Conservation (phyloP, 2,113 vertebrate species). For the Hymenochirus boettgeri region DNA sequence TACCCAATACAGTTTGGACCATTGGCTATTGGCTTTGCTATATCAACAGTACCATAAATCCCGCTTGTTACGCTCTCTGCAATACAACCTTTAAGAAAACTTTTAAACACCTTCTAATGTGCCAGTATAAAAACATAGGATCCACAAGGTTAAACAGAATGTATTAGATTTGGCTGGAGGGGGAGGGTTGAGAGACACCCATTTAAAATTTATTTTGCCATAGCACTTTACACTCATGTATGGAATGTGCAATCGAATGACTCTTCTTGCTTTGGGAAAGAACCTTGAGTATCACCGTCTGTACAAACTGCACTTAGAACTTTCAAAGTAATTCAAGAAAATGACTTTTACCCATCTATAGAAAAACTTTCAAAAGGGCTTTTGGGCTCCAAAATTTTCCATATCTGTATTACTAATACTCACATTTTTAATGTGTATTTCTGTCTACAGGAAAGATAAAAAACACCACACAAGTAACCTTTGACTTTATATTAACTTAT, state of each 20-base stretch:
- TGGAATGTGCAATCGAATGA: constrained; percentile 51
- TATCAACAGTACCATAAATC: constrained; percentile 98
- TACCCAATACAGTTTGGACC: constrained; percentile 93
- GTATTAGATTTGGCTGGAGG: no score
- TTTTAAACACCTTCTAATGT: constrained; percentile 96
- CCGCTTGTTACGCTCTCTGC: constrained; percentile 94
- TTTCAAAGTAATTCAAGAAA: neutral
- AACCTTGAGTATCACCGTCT: no score
- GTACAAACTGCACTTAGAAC: constrained; percentile 38
- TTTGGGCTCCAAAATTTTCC: constrained; percentile 16
- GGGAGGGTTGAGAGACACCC: constrained; percentile 35
- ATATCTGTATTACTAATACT: constrained; percentile 23
- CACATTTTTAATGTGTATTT: constrained; percentile 18
- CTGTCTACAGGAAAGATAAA: neutral
- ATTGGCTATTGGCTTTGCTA: constrained; percentile 98
- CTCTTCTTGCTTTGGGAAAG: constrained; percentile 40
- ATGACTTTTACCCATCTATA: constrained; percentile 2
- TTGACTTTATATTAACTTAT: no score
- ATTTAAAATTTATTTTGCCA: constrained; percentile 47
- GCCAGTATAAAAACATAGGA: constrained; percentile 93
- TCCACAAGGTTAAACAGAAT: constrained; percentile 79
- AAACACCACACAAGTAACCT: no score
- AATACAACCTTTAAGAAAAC: constrained; percentile 98
- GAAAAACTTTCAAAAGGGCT: constrained; percentile 24
- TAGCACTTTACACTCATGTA: constrained; percentile 61